A percentile compares a stretch with the other conserved stretches of the same genome.
Conservation (phyloP, 1,140 invertebrate species). For the Anoplolepis gracilipes region DNA sequence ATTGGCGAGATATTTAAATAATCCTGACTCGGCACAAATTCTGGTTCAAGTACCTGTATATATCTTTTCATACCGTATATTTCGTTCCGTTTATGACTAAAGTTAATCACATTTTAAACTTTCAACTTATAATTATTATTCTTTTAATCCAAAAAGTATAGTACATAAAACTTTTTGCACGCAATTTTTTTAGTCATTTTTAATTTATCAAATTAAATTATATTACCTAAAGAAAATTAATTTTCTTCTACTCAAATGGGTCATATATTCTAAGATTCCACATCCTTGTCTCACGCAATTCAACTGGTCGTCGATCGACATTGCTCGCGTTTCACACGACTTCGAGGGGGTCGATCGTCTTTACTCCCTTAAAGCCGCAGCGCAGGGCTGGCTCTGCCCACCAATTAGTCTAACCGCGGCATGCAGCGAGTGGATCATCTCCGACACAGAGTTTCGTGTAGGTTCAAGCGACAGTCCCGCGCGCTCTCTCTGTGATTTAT, state of each 20-base stretch:
- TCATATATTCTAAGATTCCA: not conserved
- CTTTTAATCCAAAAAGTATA: not conserved
- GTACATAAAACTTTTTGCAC: not conserved
- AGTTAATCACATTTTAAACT: slow-evolving; percentile 4
- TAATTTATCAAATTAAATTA: not conserved
- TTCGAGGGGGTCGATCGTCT: slow-evolving; percentile 41
- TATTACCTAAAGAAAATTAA: not conserved
- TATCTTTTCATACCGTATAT: not conserved
- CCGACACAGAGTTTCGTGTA: slow-evolving; percentile 77
- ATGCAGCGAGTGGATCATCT: slow-evolving; percentile 78
- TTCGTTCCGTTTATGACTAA: not conserved
- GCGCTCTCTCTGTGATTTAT: slow-evolving; percentile 81
- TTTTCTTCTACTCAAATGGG: not conserved
- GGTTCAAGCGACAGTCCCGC: slow-evolving; percentile 77
- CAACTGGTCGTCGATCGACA: not conserved
- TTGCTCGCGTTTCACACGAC: not conserved
- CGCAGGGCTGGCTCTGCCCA: slow-evolving; percentile 69
- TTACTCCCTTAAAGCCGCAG: slow-evolving; percentile 43
- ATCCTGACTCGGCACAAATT: slow-evolving; percentile 3
- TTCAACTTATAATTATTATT: not conserved
- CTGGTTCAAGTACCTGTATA: not conserved
- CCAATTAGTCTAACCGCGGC: slow-evolving; percentile 80
- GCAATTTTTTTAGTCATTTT: not conserved
- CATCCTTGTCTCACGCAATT: not conserved
- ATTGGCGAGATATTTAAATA: slow-evolving; percentile 10